These are phyloP conservation scores for Sitta europaea DNA, from an alignment of 2,113 vertebrate species.

Conservation along the genomic window DNA sequence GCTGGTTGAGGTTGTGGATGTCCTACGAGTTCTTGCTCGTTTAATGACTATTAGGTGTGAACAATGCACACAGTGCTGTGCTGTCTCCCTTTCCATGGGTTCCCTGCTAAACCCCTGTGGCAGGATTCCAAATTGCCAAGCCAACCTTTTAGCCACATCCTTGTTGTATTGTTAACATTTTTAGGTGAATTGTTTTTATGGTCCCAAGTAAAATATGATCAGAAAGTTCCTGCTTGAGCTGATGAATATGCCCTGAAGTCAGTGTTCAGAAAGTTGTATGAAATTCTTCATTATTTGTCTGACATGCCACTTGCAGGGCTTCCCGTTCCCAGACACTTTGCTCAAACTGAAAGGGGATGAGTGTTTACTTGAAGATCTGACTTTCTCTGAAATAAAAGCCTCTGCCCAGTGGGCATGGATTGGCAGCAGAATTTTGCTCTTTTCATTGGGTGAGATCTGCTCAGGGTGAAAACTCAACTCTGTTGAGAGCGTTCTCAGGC, in stretches of 20 bases:
- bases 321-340: not conserved
- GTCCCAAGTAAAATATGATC: not conserved
- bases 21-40: constrained; percentile 26
- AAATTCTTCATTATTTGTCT: not conserved
- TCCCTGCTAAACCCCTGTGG: not conserved
- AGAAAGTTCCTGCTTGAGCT: not conserved
- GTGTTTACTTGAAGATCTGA: not conserved
- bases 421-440: not conserved
- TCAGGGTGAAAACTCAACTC: not conserved
- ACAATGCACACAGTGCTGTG: not conserved
- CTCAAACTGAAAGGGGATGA: not conserved
- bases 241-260: not conserved
- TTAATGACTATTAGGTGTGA: constrained; percentile 45
- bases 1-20: not conserved
- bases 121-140: not conserved
- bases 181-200: not conserved
- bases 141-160: constrained; percentile 7
- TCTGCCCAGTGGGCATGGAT: not conserved
- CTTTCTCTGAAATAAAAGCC: not conserved
- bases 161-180: not conserved
- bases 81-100: not conserved
- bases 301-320: not conserved
- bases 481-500: not conserved
- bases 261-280: not conserved
- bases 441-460: not conserved